A percentile compares a stretch with the other conserved stretches of the same genome.
phyloP scores from a whole-genome alignment of 2,888 invertebrate genomes.

The Urechis unicinctus region DNA sequence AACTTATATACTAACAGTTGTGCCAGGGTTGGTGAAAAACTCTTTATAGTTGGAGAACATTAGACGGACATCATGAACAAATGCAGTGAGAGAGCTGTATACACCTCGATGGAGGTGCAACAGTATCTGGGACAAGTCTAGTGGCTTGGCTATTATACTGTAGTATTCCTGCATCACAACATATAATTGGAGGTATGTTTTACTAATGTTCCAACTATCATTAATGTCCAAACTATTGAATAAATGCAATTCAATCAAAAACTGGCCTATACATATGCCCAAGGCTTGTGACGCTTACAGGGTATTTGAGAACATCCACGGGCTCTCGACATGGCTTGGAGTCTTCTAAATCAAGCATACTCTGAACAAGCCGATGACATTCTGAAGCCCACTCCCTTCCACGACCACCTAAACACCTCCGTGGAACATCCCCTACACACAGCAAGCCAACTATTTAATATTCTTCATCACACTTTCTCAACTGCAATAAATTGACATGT shows the following conservation, averaged over 20 bases:
- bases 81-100: constrained; percentile 12
- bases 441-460: too few relatives aligned
- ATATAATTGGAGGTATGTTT: not conserved
- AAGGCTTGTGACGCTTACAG: constrained; percentile 7
- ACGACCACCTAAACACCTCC: constrained; percentile 8
- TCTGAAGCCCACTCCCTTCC: constrained; percentile 18
- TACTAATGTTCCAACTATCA: not conserved
- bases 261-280: not conserved
- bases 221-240: not conserved
- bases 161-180: constrained; percentile 17
- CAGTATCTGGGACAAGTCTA: constrained; percentile 19
- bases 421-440: too few relatives aligned
- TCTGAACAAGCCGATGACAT: constrained; percentile 15
- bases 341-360: constrained; percentile 16
- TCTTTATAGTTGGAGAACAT: constrained; percentile 16
- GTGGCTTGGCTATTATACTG: constrained; percentile 12
- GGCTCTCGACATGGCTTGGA: constrained; percentile 17
- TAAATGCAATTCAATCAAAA: too few relatives aligned
- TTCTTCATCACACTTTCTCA: too few relatives aligned
- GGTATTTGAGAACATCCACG: constrained; percentile 17
- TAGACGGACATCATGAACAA: constrained; percentile 12
- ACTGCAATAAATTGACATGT: too few relatives aligned
- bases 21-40: constrained; percentile 13
- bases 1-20: constrained; percentile 10
- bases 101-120: constrained; percentile 15